Base-by-base conservation (phyloP, 1,140 invertebrate species). In the Babylonia areolata region DNA sequence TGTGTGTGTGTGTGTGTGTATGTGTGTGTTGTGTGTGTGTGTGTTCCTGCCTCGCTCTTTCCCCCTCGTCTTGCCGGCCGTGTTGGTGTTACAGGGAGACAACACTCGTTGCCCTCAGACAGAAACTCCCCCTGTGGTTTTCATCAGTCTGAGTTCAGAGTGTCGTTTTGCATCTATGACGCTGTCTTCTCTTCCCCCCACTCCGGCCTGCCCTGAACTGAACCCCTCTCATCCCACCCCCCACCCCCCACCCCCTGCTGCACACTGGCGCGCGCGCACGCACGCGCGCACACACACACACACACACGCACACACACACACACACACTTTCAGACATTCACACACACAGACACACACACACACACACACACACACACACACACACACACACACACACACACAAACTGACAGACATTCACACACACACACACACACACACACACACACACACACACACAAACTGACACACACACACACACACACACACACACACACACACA, bases 341-440 rank as follows among this genome's bases (percentile, higher is more conserved):
- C 58, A 64, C 58, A 64, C 58, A 64, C 58, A 64, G 9, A 64
- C 58, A 64, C 58, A 64, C 58, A 64, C 28, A 64, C 58, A 64
- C 58, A 64, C 58, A 64, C 58, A 64, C 58, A 64, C 58, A 64
- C 58, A 64, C 58, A 64, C 58, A 64, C 58, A 64, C 58, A 64
- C 58, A 64, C 58, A 64, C 58, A 64, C 58, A 64, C 58, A 64
- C 58, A 64, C 58, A 64, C 58, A 64, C 58, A 64, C 58, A 64
- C 58, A 64, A 12, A 64, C 58, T 23, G 15, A 64, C 58, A 64
- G 15, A 64, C 58, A n/a, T 64, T 5, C 0, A 12, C 28, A 23
- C 58, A 11, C 17, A 23, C 58, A 23, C 23, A 23, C 58, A 23
- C 58, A 23, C 58, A 23, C 58, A 11, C 6, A n/a, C 9, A n/a